Percentiles rank a stretch among this genome's conserved stretches.
Evolutionary conservation across 2,113 vertebrate species (phyloP).

Genomic region (Megaleporinus macrocephalus): DNA sequence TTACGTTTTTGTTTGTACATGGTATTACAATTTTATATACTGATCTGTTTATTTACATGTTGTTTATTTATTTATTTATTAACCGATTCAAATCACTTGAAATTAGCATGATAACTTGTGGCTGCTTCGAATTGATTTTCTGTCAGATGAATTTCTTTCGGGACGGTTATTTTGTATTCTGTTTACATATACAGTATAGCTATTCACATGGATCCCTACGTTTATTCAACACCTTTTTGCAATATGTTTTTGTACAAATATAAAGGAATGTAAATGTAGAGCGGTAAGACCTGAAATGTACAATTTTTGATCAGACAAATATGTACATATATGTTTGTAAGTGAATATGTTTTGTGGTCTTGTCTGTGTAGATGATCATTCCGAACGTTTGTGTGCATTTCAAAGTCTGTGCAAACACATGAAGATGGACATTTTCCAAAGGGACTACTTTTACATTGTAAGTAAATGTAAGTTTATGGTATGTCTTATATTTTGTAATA

Average conservation of each 20-base stretch:
- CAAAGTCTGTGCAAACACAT: conserved; percentile 1
- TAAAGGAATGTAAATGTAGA: conserved; percentile 31
- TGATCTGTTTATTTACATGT: not conserved
- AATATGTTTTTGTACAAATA: conserved; percentile 14
- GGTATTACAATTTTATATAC: not conserved
- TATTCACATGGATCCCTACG: not conserved
- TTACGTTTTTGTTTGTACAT: conserved; percentile 1
- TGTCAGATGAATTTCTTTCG: not conserved
- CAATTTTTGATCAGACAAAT: conserved; percentile 9
- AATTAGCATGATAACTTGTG: not conserved
- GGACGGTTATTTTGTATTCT: not conserved
- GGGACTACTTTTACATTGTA: conserved; percentile 29
- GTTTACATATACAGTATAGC: not conserved
- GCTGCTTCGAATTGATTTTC: not conserved
- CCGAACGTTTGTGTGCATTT: not conserved
- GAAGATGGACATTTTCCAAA: conserved; percentile 24
- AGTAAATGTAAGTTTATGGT: conserved; percentile 34
- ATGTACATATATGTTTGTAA: not conserved
- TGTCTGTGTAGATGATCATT: conserved; percentile 23
- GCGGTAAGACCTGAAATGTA: not conserved
- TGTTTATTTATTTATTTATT: not conserved
- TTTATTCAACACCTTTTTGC: not conserved
- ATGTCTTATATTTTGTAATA: conserved; percentile 53
- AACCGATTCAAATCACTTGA: not conserved
- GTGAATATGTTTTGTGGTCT: conserved; percentile 32